These are phyloP conservation scores for Parus major DNA, from an alignment of 2,113 vertebrate species.

Conservation along the genomic window DNA sequence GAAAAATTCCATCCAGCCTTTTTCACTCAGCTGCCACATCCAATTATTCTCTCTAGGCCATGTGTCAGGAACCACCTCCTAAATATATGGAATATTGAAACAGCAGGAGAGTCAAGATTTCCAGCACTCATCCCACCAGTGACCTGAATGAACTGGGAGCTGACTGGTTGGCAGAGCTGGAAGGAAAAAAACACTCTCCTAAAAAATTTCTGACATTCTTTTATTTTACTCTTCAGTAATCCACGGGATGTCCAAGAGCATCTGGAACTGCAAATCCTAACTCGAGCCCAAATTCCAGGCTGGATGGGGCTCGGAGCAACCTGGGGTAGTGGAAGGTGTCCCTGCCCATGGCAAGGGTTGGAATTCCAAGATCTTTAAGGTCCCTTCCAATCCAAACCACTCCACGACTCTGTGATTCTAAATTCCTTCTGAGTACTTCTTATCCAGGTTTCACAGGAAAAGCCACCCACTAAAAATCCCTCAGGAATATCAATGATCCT, in stretches of 20 bases:
- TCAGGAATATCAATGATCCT: not conserved
- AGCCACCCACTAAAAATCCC: not conserved
- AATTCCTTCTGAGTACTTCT: not conserved
- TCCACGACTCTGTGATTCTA: not conserved
- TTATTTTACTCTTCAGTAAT: not conserved
- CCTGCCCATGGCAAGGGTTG: not conserved
- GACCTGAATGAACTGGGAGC: slow-evolving; percentile 14
- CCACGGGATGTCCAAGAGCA: not conserved
- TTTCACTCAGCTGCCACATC: slow-evolving; percentile 50
- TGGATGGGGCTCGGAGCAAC: not conserved
- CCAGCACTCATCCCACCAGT: not conserved
- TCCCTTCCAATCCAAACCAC: not conserved
- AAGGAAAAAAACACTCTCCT: not conserved
- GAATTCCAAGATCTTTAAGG: not conserved
- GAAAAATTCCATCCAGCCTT: slow-evolving; percentile 5
- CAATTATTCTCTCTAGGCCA: slow-evolving; percentile 20
- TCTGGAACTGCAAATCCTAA: not conserved
- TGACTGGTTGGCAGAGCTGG: not conserved
- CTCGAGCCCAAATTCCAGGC: not conserved
- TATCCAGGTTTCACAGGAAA: not conserved
- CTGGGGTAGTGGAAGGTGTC: not conserved
- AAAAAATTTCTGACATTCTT: not conserved
- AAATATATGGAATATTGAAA: not conserved
- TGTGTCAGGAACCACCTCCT: slow-evolving; percentile 5
- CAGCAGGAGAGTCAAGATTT: not conserved